Base-by-base conservation (phyloP, 2,113 vertebrate species). In the Galbula dea region DNA sequence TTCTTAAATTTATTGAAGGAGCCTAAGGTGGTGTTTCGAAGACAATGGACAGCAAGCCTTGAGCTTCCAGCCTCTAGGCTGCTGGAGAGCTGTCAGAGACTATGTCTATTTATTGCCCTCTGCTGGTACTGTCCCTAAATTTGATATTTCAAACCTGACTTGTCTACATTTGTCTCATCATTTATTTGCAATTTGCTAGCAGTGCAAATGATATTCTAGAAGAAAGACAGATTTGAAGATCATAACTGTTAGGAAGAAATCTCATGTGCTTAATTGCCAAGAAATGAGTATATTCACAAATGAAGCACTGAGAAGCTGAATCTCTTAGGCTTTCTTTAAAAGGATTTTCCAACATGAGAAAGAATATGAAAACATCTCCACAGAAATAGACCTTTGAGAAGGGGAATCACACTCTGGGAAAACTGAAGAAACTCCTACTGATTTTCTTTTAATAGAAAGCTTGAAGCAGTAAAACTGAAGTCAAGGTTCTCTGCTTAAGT, bases 101-200 rank as follows among this genome's bases (percentile, higher is more conserved):
- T 10, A 46, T 62, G 81, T 82, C 86, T 87, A 24, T 87, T 89
- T 90, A 94, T 93, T 90, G 93, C 84, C 94, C 93, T 91, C 89
- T 94, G 86, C 78, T 92, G 95, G 78, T 62, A 82, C 65, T 34
- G 46, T 66, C 34, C 37, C 66, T 69, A 86, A 62, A 75, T 87
- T 7, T 66, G 51, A 36, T 51, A 59, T 37, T 85, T 87, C 66
- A 87, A 55, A 59, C 21, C 9, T 22, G 23, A 73, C 12, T 74
- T 58, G 17, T 66, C 78, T 74, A 66, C 85, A 59, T 55, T 85
- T 77, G 29, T 36, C 58, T 88, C 71, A 45, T 51, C n/a, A 18
- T 49, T 88, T 72, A 68, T 61, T 86, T 92, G 36, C 30, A 59
- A 45, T 63, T 75, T 45, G 15, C 57, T 72, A 48, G 41, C 34